Conservation (phyloP, 2,888 invertebrate genomes). For the Hemaris fuciformis region DNA sequence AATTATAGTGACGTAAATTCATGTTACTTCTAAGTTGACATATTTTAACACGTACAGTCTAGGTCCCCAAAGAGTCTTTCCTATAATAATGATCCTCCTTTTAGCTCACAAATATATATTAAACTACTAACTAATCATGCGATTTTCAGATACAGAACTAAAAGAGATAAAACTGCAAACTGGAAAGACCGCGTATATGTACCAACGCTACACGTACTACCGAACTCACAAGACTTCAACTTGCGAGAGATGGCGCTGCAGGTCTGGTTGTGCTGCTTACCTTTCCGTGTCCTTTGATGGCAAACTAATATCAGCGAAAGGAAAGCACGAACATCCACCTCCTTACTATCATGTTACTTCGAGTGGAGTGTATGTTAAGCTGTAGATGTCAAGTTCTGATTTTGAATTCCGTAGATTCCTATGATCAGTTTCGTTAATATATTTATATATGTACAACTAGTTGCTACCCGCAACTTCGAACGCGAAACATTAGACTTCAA, state of each 20-base stretch:
- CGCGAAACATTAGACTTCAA: too few species aligned
- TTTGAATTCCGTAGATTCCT: too few species aligned
- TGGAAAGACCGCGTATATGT: neutral
- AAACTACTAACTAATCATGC: neutral
- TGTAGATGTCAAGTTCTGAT: neutral
- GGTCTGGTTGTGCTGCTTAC: neutral
- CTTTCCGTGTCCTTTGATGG: neutral
- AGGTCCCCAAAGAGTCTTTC: too few species aligned
- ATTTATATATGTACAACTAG: too few species aligned
- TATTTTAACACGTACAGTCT: too few species aligned
- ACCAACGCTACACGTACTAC: neutral
- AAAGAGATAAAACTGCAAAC: slow-evolving; percentile 4
- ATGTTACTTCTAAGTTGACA: too few species aligned
- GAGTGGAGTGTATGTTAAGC: neutral
- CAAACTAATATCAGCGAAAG: neutral
- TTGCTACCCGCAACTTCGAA: too few species aligned
- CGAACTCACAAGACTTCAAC: neutral
- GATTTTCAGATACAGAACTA: slow-evolving; percentile 31
- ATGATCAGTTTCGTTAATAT: too few species aligned
- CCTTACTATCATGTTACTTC: neutral
- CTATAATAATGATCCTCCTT: too few species aligned
- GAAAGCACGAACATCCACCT: neutral
- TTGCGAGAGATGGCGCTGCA: neutral
- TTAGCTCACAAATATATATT: neutral
- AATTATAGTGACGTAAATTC: too few species aligned